phyloP scores from a whole-genome alignment of 2,888 invertebrate species.

The Rhodophaea formosa region DNA sequence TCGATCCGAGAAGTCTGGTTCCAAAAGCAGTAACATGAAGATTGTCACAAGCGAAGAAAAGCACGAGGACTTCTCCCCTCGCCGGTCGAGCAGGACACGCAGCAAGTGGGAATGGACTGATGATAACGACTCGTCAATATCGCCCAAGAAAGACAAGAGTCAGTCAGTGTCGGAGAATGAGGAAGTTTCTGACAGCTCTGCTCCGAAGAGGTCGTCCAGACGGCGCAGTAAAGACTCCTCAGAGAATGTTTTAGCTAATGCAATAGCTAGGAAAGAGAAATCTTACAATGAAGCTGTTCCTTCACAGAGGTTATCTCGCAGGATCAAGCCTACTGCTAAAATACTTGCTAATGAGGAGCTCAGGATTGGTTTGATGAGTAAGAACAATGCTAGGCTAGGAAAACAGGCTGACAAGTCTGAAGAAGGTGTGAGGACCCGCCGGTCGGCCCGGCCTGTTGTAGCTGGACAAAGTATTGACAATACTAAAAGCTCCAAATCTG shows the following conservation, averaged over 20 bases:
- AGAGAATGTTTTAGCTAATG: slow-evolving; percentile 84
- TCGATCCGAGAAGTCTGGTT: slow-evolving; percentile 81
- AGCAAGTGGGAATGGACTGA: slow-evolving; percentile 66
- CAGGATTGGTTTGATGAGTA: slow-evolving; percentile 79
- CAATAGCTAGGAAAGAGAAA: slow-evolving; percentile 87
- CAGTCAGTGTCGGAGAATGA: slow-evolving; percentile 64
- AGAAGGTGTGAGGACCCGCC: slow-evolving; percentile 61
- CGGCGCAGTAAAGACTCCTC: slow-evolving; percentile 82
- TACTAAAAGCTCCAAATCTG: slow-evolving; percentile 27
- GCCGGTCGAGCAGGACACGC: slow-evolving; percentile 60
- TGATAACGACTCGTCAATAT: slow-evolving; percentile 48
- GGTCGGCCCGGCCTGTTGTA: slow-evolving; percentile 47
- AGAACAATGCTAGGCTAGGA: slow-evolving; percentile 78
- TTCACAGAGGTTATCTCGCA: slow-evolving; percentile 64
- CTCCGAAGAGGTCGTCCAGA: slow-evolving; percentile 83
- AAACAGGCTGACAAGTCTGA: slow-evolving; percentile 58
- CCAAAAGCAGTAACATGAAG: slow-evolving; percentile 77
- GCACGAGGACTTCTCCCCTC: slow-evolving; percentile 59
- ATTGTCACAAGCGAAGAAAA: slow-evolving; percentile 73
- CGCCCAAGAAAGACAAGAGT: slow-evolving; percentile 54
- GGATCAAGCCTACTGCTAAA: slow-evolving; percentile 85
- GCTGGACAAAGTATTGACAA: slow-evolving; percentile 13
- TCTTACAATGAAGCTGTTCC: slow-evolving; percentile 79
- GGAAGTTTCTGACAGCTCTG: slow-evolving; percentile 57
- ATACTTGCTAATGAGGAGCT: slow-evolving; percentile 84